Evolutionary conservation across 64 coral and sea anemone genomes (phyloP), one percentile per base, ranked within the genome.

Genomic region (Pocillopora damicornis): DNA sequence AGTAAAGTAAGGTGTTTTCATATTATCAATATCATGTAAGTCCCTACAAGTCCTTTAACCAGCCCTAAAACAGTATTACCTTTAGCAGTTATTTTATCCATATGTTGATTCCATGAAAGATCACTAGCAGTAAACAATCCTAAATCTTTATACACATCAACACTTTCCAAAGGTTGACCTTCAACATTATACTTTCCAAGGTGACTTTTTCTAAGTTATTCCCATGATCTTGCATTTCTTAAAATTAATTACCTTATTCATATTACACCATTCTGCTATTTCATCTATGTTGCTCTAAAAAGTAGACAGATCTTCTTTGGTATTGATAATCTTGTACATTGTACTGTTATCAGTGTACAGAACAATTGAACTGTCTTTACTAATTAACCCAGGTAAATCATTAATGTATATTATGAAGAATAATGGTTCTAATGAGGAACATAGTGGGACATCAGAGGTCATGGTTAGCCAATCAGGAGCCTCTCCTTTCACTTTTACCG

Each of bases 401-500:
- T 81, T 81, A 20, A 81, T 81, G 22, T 81, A 80, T 23, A 80
- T 20, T 58, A 80, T 80, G 18, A 80, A 80, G 60, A 80, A 80
- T 60, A 80, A 80, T 17, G 58, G 15, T 81, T 4, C 51, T 4
- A 61, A 81, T 56, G 60, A n/a, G 11, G 23, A 81, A 34, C 58
- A 56, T 17, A n/a, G 20, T 25, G 37, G 58, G 9, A 81, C 79
- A 59, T 57, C 79, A 74, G 73, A 75, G 69, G 85, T 75, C 9
- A 87, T 23, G 15, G 85, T 87, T 73, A 87, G 58, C 68, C 71
- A 87, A 69, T 87, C 85, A 75, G 85, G 75, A 17, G 59, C 66
- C 59, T 87, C 85, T 59, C 73, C 37, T 87, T 87, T 87, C 8
- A 87, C 65, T n/a, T n/a, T n/a, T 13, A 87, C 84, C n/a, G n/a